Conservation (phyloP, 2,888 invertebrate species). For the Drosophila bunnanda region DNA sequence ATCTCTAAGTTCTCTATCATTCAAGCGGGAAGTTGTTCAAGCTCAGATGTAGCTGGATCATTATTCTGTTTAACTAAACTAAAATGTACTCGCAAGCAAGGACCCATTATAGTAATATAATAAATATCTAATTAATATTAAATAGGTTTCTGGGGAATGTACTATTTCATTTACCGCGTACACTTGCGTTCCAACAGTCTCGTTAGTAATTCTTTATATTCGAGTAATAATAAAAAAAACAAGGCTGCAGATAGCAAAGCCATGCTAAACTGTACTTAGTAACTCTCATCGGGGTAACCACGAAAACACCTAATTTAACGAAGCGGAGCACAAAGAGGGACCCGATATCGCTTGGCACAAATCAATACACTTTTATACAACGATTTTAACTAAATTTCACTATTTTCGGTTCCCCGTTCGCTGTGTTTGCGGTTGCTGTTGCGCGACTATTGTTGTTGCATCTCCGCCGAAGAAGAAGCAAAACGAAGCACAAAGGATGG, state of each 20-base stretch:
- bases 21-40: not conserved
- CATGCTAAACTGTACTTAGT: constrained; percentile 14
- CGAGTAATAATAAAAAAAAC: too few species aligned
- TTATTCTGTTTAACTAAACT: not conserved
- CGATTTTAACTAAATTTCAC: constrained; percentile 7
- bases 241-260: not conserved
- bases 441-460: constrained; percentile 27
- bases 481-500: constrained; percentile 19
- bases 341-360: not conserved
- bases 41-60: not conserved
- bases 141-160: not conserved
- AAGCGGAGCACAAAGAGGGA: constrained; percentile 5
- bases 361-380: constrained; percentile 8
- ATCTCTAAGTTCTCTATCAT: not conserved
- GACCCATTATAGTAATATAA: not conserved
- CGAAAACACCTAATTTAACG: not conserved
- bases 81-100: not conserved
- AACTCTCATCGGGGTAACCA: not conserved
- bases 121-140: not conserved
- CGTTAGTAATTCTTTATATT: not conserved
- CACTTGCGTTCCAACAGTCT: not conserved
- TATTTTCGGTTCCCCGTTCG: not conserved
- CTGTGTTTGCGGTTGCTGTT: constrained; percentile 21
- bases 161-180: not conserved
- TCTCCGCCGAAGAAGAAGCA: constrained; percentile 23